phyloP scores from a whole-genome alignment of 2,888 invertebrate genomes.

The Ceraclea dissimilis region DNA sequence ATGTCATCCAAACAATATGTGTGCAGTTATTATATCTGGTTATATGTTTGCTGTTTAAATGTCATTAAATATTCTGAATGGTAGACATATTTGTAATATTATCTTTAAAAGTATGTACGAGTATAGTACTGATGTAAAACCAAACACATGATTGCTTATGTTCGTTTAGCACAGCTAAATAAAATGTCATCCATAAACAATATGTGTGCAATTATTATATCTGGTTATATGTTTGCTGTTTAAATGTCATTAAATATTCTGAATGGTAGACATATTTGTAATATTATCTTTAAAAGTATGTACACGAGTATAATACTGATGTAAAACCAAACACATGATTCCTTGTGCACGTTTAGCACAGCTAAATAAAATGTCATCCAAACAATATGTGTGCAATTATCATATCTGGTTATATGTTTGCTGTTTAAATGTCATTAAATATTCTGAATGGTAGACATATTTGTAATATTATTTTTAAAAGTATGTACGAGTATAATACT shows the following conservation, averaged over 20 bases:
- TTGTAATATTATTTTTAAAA: neutral
- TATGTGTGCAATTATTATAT: neutral
- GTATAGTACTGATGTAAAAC: too few species aligned
- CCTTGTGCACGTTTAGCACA: too few species aligned
- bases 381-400: too few species aligned
- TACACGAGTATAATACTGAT: too few species aligned
- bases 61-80: neutral
- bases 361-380: too few species aligned
- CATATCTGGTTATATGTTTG: too few species aligned
- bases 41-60: too few species aligned
- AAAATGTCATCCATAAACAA: neutral
- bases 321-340: neutral
- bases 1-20: too few species aligned
- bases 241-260: neutral
- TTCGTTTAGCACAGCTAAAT: neutral
- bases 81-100: neutral
- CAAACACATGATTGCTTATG: neutral
- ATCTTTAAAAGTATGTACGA: neutral
- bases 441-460: neutral
- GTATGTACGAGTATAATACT: too few species aligned
- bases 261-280: neutral
- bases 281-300: too few species aligned
- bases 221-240: neutral
- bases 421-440: too few species aligned
- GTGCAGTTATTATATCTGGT: too few species aligned